phyloP scores from a whole-genome alignment of 2,797 vertebrate genomes.

The Phoeniculus purpureus region DNA sequence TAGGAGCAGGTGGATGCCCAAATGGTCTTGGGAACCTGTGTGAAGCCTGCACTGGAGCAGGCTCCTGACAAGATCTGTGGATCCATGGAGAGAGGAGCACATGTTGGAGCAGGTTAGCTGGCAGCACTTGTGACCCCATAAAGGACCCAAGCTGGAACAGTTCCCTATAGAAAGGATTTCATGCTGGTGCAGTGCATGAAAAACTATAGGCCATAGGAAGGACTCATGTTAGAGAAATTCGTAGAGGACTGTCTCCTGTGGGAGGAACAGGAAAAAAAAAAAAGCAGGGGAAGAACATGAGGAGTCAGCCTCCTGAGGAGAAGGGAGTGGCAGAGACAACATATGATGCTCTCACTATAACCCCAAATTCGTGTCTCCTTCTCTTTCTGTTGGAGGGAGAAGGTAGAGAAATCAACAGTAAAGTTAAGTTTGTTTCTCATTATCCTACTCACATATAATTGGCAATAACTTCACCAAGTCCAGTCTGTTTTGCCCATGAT shows the following conservation, averaged over 20 bases:
- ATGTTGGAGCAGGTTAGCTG: background rate
- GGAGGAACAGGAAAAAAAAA: too few relatives aligned
- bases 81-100: too few relatives aligned
- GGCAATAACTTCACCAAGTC: background rate
- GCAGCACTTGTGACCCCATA: rapidly evolving
- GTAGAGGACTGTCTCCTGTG: background rate
- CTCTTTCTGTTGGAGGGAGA: background rate
- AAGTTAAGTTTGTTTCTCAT: background rate
- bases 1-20: background rate
- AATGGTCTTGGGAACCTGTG: background rate
- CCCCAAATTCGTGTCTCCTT: background rate
- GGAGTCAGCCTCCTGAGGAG: background rate
- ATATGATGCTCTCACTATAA: background rate
- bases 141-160: rapidly evolving
- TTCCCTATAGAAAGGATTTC: too few relatives aligned
- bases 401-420: background rate
- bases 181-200: background rate
- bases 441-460: background rate
- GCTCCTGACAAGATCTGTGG: background rate
- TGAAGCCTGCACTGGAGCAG: background rate
- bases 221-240: background rate
- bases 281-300: background rate
- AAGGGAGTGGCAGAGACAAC: background rate
- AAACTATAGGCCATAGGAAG: background rate
- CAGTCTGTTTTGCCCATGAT: background rate